Evolutionary conservation across 2,113 vertebrate species (phyloP), one percentile per base, ranked within the genome.

Genomic region (Cebidichthys violaceus): DNA sequence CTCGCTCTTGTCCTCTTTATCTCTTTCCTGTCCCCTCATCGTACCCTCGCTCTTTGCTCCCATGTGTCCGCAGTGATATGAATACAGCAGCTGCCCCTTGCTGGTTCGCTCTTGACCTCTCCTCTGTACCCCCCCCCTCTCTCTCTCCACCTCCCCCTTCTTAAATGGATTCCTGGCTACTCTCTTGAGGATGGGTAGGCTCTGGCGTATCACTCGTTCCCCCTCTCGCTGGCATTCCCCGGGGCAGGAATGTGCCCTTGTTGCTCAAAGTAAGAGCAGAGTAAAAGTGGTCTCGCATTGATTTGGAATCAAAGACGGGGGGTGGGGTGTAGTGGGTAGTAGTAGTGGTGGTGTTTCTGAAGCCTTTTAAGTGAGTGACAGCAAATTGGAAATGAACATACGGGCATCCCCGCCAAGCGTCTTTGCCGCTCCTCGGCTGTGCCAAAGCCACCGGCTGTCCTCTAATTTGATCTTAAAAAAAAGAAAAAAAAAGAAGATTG

Each of bases 401-500:
- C 68, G 72, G 61, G 43, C 80, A 17, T 79, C 73, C 39, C 76
- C 54, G 84, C 86, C 80, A 90, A 87, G 67, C 22, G 39, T 71
- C 79, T 72, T 73, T 70, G 75, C 69, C 4, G 4, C 83, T 78
- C 68, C 70, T 74, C 62, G 2, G 1, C 68, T 43, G 62, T 85
- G 84, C 90, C 90, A 90, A 76, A 86, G 74, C 77, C 76, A 64
- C 90, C 74, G 65, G 85, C 88, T 91, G 86, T 86, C 68, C 69
- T 78, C 78, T 91, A 74, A 91, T 92, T 92, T 84, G 70, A 88
- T 84, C 55, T 33, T 9, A 31, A 33, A 33, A 10, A 24, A 54
- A 10, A 3, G 2, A 43, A 77, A 87, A 87, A 77, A 89, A 79
- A 84, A 87, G 82, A 80, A 85, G 1, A 81, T 84, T 86, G 71